phyloP scores from a whole-genome alignment of 2,113 vertebrate genomes.

The Actinemys pallida region DNA sequence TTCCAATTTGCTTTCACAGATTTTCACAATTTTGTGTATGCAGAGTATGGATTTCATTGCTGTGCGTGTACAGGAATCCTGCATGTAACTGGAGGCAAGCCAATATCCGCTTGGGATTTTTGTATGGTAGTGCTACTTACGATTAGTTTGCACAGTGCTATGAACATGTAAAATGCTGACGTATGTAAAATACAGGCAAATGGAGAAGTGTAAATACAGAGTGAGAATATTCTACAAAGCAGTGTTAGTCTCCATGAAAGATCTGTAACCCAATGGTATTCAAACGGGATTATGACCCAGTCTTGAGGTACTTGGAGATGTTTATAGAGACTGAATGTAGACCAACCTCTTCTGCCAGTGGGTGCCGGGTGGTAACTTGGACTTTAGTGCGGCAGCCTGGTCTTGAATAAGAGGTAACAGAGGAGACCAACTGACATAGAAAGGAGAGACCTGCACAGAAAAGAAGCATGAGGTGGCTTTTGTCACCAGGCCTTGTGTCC shows the following conservation, averaged over 20 bases:
- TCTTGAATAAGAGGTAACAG: background rate
- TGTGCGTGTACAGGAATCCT: background rate
- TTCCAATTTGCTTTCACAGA: background rate
- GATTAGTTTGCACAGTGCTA: fast-evolving
- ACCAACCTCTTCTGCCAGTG: background rate
- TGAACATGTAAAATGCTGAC: fast-evolving
- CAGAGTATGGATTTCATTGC: background rate
- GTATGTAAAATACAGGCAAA: fast-evolving
- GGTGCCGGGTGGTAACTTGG: background rate
- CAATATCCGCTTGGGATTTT: fast-evolving
- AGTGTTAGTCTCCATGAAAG: background rate
- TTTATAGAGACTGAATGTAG: background rate
- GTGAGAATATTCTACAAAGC: background rate
- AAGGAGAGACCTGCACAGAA: fast-evolving
- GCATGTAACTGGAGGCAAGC: background rate
- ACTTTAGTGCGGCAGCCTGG: background rate
- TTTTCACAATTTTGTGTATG: background rate
- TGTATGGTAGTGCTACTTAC: fast-evolving
- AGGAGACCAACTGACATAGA: background rate
- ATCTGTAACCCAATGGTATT: fast-evolving
- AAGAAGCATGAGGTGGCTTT: background rate
- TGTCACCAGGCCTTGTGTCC: background rate
- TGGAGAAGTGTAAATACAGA: background rate
- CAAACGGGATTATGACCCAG: fast-evolving
- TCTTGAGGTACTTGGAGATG: background rate